Base-by-base conservation (phyloP, 2,113 vertebrate genomes). In the Piprites chloris region DNA sequence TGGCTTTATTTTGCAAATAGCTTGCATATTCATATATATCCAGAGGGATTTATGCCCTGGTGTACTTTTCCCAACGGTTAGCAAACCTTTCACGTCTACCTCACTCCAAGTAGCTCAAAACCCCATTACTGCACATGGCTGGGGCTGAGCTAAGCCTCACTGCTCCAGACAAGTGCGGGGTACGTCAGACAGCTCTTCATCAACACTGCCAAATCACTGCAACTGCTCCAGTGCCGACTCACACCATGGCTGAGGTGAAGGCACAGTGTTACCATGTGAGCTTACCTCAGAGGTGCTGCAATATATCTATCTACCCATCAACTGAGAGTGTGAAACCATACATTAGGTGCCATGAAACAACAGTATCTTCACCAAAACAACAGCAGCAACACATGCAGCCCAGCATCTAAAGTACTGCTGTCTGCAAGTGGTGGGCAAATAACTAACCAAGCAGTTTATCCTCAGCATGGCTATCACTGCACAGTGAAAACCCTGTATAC, bases 51-150 rank as follows among this genome's bases (percentile, higher is more conserved):
- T 92, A 49, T 90, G 35, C 21, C 33, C 17, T 1, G 0, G 19
- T 52, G 12, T 37, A 62, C 41, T 61, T 61, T 56, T 66, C 68
- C 52, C 72, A 42, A 16, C 1, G 26, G 71, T 47, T 2, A 71
- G 50, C 82, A 71, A 89, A 72, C 26, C 18, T 9, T 46, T 71
- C 27, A 16, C 44, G 39, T 32, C 63, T 68, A 30, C 37, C 14
- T 79, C 28, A 72, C 9, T 17, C 17, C 0, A 0, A 30, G 9
- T 10, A 85, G 49, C 65, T 63, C 42, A 67, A 80, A 92, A 47
- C 9, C 32, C 14, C 15, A 21, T 35, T 21, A 20, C 14, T 22
- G 52, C 12, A 16, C 22, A 12, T 7, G 1, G 0, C 50, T 7
- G 14, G 33, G 33, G 37, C 63, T 44, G 42, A 87, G 58, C n/a